Base-by-base conservation (phyloP, 2,113 vertebrate genomes). In the Tachysurus vachellii region DNA sequence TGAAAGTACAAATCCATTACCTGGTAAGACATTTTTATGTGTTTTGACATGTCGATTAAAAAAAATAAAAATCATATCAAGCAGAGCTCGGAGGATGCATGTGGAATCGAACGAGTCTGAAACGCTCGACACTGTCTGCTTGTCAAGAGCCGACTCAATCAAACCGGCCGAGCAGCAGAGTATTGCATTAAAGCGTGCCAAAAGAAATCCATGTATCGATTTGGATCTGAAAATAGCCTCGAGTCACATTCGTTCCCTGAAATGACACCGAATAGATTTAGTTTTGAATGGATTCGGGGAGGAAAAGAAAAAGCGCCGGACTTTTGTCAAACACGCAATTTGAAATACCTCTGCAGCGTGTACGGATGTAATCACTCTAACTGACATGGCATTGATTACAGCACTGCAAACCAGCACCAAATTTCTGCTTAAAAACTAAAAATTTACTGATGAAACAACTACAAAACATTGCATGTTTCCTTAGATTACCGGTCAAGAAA, bases 171-270 rank as follows among this genome's bases (percentile, higher is more conserved):
- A 62, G 66, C 80, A 26, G 80, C 86, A 12, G 57, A 71, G 28
- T 50, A 31, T 42, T 26, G 44, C 86, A 57, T 77, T 56, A 66
- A 79, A 79, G 81, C 26, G 13, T 83, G 81, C 80, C 70, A 66
- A 83, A 76, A 82, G 54, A 84, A 83, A 83, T 87, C 86, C 81
- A 87, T 79, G 81, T 79, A 87, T 87, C 4, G 81, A 87, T 87
- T 28, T 21, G 79, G 42, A 75, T 83, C 71, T 71, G 17, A 47
- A 83, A 84, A 87, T 79, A 87, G 71, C 81, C 59, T 9, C 28
- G 56, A 44, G 86, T 64, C 81, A 36, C 71, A 21, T 54, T 66
- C 31, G 23, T 44, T 86, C 66, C 36, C 77, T 44, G 70, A 79
- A 77, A 83, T 26, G 81, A 16, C 68, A 7, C 19, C 3, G 50